Conservation (phyloP, 2,113 vertebrate genomes). For the Illadopsis cleaveri region DNA sequence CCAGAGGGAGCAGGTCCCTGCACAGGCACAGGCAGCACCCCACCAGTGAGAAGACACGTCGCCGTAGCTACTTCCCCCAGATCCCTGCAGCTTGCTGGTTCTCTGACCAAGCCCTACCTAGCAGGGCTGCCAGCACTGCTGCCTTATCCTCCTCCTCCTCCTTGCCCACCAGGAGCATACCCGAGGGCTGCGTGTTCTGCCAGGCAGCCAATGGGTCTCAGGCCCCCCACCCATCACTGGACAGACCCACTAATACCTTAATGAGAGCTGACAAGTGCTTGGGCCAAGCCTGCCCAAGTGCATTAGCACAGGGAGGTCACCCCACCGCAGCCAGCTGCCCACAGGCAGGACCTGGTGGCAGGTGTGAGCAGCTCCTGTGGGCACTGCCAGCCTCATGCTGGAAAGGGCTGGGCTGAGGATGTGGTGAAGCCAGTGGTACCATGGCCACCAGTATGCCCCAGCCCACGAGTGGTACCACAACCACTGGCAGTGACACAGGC, state of each 20-base stretch:
- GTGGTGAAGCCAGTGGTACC: not conserved
- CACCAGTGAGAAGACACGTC: fast-evolving
- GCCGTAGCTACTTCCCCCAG: not conserved
- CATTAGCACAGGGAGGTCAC: not conserved
- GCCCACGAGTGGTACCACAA: not conserved
- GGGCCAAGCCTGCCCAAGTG: not conserved
- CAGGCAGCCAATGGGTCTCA: fast-evolving
- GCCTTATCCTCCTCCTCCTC: not conserved
- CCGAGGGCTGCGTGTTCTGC: fast-evolving
- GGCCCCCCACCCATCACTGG: fast-evolving
- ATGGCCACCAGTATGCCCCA: not conserved
- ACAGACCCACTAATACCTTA: not conserved
- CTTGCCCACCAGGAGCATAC: not conserved
- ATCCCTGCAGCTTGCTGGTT: not conserved
- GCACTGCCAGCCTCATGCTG: not conserved
- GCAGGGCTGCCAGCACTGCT: not conserved
- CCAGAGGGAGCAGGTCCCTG: not conserved
- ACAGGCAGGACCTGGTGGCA: not conserved
- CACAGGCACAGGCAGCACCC: not conserved
- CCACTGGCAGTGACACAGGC: not conserved
- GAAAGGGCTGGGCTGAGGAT: not conserved
- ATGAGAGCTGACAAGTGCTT: not conserved
- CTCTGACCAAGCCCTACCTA: not conserved
- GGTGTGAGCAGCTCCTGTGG: not conserved
- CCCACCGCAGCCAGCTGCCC: not conserved